Conservation (phyloP, 1,140 invertebrate species). For the Yoshiicerus persimilis region DNA sequence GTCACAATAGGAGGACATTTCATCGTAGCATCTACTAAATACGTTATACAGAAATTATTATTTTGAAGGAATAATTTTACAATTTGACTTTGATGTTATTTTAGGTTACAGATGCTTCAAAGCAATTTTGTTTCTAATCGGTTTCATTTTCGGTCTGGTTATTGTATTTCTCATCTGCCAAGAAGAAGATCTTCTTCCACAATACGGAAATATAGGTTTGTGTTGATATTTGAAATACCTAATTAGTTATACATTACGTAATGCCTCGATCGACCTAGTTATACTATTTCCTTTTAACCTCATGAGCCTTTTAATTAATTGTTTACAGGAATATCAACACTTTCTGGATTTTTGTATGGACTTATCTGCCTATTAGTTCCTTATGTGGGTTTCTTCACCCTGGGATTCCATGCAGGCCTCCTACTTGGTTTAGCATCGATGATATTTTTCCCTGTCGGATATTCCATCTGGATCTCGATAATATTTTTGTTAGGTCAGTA, state of each 20-base stretch:
- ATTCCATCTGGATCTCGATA: slow-evolving; percentile 65
- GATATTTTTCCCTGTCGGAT: slow-evolving; percentile 53
- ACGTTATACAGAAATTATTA: too few species aligned
- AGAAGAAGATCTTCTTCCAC: slow-evolving; percentile 71
- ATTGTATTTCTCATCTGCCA: slow-evolving; percentile 76
- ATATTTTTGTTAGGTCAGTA: slow-evolving; percentile 67
- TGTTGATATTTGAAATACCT: neutral
- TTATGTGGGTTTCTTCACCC: slow-evolving; percentile 79
- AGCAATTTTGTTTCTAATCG: slow-evolving; percentile 85
- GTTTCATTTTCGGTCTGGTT: slow-evolving; percentile 79
- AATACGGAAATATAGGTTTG: slow-evolving; percentile 70
- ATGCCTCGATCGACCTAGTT: too few species aligned
- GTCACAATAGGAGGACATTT: too few species aligned
- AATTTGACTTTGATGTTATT: slow-evolving; percentile 52
- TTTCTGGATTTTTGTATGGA: slow-evolving; percentile 71
- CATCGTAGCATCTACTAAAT: too few species aligned
- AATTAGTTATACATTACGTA: neutral
- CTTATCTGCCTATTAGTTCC: slow-evolving; percentile 79
- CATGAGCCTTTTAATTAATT: neutral
- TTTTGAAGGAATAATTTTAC: neutral
- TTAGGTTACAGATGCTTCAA: slow-evolving; percentile 85
- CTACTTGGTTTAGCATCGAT: slow-evolving; percentile 65
- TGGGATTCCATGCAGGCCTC: slow-evolving; percentile 76
- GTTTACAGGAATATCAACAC: slow-evolving; percentile 35
- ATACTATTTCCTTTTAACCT: neutral